Base-by-base conservation (phyloP, 2,797 vertebrate species). In the Tamandua tetradactyla region DNA sequence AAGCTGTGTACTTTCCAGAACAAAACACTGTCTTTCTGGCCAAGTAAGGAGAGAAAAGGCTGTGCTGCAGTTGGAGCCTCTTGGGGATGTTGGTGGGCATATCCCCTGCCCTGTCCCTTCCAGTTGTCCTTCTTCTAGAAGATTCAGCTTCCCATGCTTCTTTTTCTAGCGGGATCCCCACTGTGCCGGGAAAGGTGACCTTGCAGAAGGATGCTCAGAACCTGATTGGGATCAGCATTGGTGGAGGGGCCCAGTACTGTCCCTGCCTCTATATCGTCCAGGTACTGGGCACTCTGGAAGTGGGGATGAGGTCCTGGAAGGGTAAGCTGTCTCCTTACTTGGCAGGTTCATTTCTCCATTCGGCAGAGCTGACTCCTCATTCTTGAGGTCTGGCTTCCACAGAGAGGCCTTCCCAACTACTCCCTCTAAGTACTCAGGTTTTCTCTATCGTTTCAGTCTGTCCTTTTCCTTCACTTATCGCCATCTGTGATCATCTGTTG, bases 221-320 rank as follows among this genome's bases (percentile, higher is more conserved):
- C 97, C 98, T 99, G 44, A 99, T 99, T 30, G 99, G 99, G 55
- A 99, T 99, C 98, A 99, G 99, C 86, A 99, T 99, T 66, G 99
- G 99, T 7, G 99, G 99, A 30, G 99, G 99, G 25, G 99, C 99
- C 23, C 99, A 99, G 97, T 99, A 99, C 97, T 99, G 99, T 25
- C 99, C 99, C 40, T 99, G 99, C 95, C 99, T 99, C 95, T 99
- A 99, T 94, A 99, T 99, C 42, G 99, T 99, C 61, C 99, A 99
- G 99, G 99, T 99, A 94, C 0, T 30, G 71, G 87, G 95, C 20
- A 20, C 47, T 62, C 55, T 17, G 35, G 61, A 47, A 61, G 23
- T 1, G 49, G 35, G 66, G 3, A n/a, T 6, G 13, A 49, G 64
- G 64, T 37, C 64, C 40, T 59, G 11, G 35, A 40, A 14, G 49